Evolutionary conservation across 2,113 vertebrate genomes (phyloP).

Genomic region (Cynopterus brachyotis): DNA sequence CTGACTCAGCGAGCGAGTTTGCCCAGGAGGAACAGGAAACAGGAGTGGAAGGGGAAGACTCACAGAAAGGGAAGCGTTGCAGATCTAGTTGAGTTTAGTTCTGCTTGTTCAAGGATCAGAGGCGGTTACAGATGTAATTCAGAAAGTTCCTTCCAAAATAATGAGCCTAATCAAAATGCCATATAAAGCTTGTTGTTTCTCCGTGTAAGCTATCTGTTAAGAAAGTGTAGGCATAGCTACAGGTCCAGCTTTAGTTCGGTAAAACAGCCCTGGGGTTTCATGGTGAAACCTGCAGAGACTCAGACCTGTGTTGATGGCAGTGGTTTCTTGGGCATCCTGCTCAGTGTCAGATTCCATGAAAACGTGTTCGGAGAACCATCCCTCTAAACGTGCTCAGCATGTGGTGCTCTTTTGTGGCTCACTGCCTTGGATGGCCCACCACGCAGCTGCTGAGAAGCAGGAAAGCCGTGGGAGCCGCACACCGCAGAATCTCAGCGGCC

Average conservation of each 20-base stretch:
- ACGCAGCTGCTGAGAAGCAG: accelerated
- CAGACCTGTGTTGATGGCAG: background rate
- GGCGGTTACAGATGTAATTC: background rate
- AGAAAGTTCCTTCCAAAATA: background rate
- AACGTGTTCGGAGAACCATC: background rate
- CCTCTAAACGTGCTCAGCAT: background rate
- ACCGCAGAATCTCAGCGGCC: accelerated
- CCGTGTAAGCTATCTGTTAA: background rate
- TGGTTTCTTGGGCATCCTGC: background rate
- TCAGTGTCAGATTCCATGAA: background rate
- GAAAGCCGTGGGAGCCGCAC: background rate
- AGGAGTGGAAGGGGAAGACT: background rate
- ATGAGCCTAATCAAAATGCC: background rate
- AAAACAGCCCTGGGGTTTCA: background rate
- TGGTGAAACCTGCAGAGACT: background rate
- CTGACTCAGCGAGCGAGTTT: background rate
- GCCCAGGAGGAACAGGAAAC: background rate
- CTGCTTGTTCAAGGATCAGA: background rate
- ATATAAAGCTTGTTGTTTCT: background rate
- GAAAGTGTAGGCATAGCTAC: background rate
- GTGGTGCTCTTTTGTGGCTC: background rate
- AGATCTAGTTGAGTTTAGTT: background rate
- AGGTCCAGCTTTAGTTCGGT: background rate
- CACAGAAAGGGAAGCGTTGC: background rate
- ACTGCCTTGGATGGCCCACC: too few relatives aligned